These are phyloP conservation scores for Fopius arisanus DNA, from an alignment of 1,140 invertebrate species.

Conservation along the genomic window DNA sequence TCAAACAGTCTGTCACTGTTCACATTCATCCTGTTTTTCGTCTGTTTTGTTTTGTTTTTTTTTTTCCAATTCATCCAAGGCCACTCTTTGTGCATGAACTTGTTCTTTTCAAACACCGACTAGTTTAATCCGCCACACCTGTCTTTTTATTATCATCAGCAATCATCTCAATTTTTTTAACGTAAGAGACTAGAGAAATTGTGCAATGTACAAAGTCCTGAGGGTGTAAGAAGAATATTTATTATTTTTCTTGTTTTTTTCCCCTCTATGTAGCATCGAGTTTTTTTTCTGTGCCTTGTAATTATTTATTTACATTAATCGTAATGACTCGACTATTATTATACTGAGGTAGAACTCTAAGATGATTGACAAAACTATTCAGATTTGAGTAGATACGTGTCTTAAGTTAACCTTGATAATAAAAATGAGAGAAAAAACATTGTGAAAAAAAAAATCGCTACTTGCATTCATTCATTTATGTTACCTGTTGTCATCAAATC, in stretches of 20 bases:
- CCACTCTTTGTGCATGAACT: slow-evolving; percentile 8
- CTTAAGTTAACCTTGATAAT: slow-evolving; percentile 1
- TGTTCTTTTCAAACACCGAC: background rate
- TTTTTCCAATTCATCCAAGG: background rate
- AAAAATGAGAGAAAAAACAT: background rate
- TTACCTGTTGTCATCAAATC: background rate
- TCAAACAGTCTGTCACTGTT: background rate
- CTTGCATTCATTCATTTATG: background rate
- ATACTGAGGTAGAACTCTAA: background rate
- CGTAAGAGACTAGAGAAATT: slow-evolving; percentile 17
- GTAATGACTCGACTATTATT: background rate
- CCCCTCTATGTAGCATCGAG: background rate
- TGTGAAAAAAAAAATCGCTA: background rate
- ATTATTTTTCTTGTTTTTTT: background rate
- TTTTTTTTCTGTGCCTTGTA: slow-evolving; percentile 14
- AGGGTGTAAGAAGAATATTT: background rate
- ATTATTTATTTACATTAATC: slow-evolving; percentile 24
- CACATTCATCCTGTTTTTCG: background rate
- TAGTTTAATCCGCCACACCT: background rate
- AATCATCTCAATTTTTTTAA: background rate
- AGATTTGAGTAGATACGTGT: background rate
- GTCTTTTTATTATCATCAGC: background rate
- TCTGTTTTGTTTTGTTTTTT: background rate
- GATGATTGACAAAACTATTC: background rate
- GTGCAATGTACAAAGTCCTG: slow-evolving; percentile 15